Evolutionary conservation across 1,140 invertebrate genomes (phyloP).

Genomic region (Dolichoris vasculosae): DNA sequence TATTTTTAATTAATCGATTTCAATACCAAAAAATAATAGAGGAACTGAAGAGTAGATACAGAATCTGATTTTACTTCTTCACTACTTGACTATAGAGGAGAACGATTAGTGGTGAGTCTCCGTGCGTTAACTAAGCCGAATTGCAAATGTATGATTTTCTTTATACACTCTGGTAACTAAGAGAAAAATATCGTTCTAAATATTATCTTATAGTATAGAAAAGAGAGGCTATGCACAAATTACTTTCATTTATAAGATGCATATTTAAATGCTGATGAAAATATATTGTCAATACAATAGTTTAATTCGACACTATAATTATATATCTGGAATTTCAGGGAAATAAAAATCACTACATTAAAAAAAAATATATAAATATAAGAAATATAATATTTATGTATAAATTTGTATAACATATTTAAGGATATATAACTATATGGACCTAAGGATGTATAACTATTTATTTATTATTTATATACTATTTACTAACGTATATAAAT

Average conservation of each 20-base stretch:
- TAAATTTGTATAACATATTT: too few relatives aligned
- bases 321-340: constrained; percentile 36
- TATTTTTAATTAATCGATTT: not conserved
- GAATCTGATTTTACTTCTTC: not conserved
- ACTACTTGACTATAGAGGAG: constrained; percentile 35
- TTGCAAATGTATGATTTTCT: constrained; percentile 74
- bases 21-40: too few relatives aligned
- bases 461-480: constrained; percentile 1
- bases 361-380: not conserved
- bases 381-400: not conserved
- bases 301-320: not conserved
- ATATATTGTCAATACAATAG: constrained; percentile 67
- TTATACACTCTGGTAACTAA: constrained; percentile 75
- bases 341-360: constrained; percentile 41
- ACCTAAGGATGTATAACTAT: not conserved
- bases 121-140: constrained; percentile 73
- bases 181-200: constrained; percentile 77
- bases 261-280: constrained; percentile 59
- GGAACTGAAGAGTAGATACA: not conserved
- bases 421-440: not conserved
- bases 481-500: not conserved
- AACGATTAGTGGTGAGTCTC: constrained; percentile 59
- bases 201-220: constrained; percentile 70
- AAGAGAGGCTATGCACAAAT: constrained; percentile 55
- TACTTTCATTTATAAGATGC: constrained; percentile 76